Evolutionary conservation across 2,797 vertebrate genomes (phyloP), one percentile per base, ranked within the genome.

Genomic region (Nannoperca australis): DNA sequence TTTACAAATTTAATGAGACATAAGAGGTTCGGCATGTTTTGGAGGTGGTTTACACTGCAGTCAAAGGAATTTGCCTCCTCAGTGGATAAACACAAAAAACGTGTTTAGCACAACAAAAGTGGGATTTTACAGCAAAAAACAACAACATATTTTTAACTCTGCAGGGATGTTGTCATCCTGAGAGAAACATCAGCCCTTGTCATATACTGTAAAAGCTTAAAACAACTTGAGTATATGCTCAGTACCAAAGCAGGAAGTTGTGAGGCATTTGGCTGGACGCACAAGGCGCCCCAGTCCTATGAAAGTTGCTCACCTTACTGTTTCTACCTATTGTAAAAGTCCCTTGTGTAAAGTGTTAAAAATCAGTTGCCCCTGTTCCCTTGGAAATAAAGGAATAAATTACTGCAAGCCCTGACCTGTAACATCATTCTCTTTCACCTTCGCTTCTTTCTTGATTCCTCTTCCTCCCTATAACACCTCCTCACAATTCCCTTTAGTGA

Each of bases 401-500:
- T 12, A 59, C 24, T 44, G 5, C 38, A 22, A 32, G 12, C 32
- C 11, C 30, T 54, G 53, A 68, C 47, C 18, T 44, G 13, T 14
- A 30, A 73, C 47, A 44, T 30, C 14, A 22, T 27, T 18, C 34
- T 66, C 27, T 56, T 69, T 84, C 49, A 59, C 36, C 70, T 60
- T 20, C 22, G 17, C 18, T 62, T 66, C 70, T 50, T 24, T 40
- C 64, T 49, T 9, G 0, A 36, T 70, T 54, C 61, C 47, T 18
- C 61, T 67, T 69, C 50, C 15, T 22, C 32, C 64, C 12, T 50
- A 22, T 12, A 56, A 72, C 65, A 70, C 20, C 44, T 76, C 74
- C 60, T 58, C 50, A 59, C 15, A 51, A 27, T 49, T 51, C 38
- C 67, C 73, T 81, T 70, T 32, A 72, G 75, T 62, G 69, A 76